These are phyloP conservation scores for Tiliacea aurago DNA, from an alignment of 2,888 invertebrate species.

Conservation along the genomic window DNA sequence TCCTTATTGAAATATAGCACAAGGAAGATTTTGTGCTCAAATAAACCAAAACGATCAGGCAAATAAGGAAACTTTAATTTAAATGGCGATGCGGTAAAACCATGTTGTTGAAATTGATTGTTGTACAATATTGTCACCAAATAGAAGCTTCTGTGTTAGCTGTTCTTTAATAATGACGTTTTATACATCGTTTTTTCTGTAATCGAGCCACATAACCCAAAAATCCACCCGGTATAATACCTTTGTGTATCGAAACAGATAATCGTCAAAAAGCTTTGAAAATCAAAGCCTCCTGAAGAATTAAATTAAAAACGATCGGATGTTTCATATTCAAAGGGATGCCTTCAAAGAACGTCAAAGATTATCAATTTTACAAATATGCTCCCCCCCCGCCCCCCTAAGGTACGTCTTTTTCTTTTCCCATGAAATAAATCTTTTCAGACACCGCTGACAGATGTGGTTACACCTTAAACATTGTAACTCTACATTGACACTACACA, in stretches of 20 bases:
- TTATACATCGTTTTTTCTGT: too few relatives aligned
- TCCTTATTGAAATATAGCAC: slow-evolving; percentile 1
- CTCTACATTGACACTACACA: background rate
- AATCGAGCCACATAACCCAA: background rate
- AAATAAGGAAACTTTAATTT: background rate
- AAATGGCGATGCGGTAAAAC: background rate
- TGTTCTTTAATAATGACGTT: background rate
- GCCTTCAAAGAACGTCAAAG: slow-evolving; percentile 85
- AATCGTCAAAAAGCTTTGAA: slow-evolving; percentile 78
- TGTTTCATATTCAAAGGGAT: slow-evolving; percentile 79
- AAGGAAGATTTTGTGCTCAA: background rate
- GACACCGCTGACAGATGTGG: slow-evolving; percentile 69
- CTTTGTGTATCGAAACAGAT: slow-evolving; percentile 79
- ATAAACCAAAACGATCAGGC: background rate
- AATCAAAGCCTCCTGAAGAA: slow-evolving; percentile 78
- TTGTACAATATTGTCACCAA: background rate
- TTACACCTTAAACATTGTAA: slow-evolving; percentile 47
- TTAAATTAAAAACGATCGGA: slow-evolving; percentile 87
- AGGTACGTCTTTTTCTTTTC: slow-evolving; percentile 81
- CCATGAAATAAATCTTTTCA: slow-evolving; percentile 83
- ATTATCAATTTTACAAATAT: slow-evolving; percentile 90
- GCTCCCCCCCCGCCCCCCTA: slow-evolving; percentile 66
- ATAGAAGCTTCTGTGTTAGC: background rate
- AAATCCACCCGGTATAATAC: slow-evolving; percentile 12
- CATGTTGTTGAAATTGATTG: background rate